Evolutionary conservation across 2,797 vertebrate genomes (phyloP), one percentile per base, ranked within the genome.

Genomic region (Chromis chromis): DNA sequence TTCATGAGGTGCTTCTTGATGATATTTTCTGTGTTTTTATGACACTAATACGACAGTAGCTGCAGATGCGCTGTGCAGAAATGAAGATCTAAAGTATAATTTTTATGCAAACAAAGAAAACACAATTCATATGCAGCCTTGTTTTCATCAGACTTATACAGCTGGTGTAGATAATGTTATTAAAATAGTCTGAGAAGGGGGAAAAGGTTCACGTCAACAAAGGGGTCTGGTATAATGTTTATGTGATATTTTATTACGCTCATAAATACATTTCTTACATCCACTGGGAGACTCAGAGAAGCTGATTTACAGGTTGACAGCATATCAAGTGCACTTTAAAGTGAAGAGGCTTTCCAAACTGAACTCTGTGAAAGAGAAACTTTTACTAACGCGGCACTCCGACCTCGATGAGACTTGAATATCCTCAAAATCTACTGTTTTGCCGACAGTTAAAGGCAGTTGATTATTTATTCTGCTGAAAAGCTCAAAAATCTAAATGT

Each of bases 311-410:
- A 6, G 31, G 46, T 44, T 67, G 11, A 63, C 19, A 44, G 17
- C 21, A 49, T 44, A 61, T 69, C 9, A 53, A 57, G 63, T 16
- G 24, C 13, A 52, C 12, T 60, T 76, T 21, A 22, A 58, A 21
- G 42, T 69, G 59, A n/a, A 57, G 50, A 10, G 3, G 2, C 27
- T 54, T 39, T 44, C 12, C 17, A 65, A 28, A 4, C 19, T 57
- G 7, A 72, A 44, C 24, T 24, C 62, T 39, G 16, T 63, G 42
- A 52, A 24, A 65, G 19, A 60, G 16, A 56, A 52, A 57, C 39
- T 25, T 56, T 22, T 46, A 28, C 19, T 27, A 19, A 66, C 17
- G 48, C 40, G 70, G 27, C 25, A 44, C 17, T 61, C 11, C 65
- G 55, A 50, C 61, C 57, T 70, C 0, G 0, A 42, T 14, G 31